Evolutionary conservation across 2,888 invertebrate species (phyloP), one percentile per base, ranked within the genome.

Genomic region (Ferdinandea cuprea): DNA sequence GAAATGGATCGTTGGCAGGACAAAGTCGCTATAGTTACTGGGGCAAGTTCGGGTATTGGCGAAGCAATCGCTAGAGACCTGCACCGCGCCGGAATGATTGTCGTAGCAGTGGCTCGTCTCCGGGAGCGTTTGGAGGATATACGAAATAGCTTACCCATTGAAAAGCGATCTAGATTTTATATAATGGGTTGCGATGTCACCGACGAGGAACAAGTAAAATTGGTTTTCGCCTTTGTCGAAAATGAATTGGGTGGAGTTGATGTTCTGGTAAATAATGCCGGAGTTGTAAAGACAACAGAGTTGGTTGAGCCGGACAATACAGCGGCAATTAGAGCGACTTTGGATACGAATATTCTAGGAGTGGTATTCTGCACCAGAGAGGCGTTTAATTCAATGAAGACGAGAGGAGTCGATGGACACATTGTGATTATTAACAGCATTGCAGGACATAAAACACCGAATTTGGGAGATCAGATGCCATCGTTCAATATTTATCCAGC

Each of bases 261-360:
- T 88, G 91, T 94, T 0, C 89, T 93, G 54, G 87, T 94, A 0
- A 94, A 94, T 86, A 93, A 93, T 87, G 94, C 94, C 0, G 89
- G 90, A 2, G 85, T 89, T 0, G 2, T 73, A 0, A 86, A 85
- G 0, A 0, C 46, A 0, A 73, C 77, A 0, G 25, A 54, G 2
- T 58, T 89, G 0, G 44, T 78, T 1, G 59, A 21, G 2, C 46
- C 56, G 8, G 85, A 86, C 25, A 89, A 89, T 74, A 58, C 87
- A 0, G 78, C 85, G 0, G 87, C 87, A 42, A 71, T 91, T 32
- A 85, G 86, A 1, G 87, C 89, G 15, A 85, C 90, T 0, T 85
- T 93, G 2, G 91, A 92, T 66, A 91, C 91, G 3, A 93, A 93
- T 87, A 85, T 92, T 0, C 87, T 90, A 79, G 93, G 91, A 0